These are phyloP conservation scores for Vicugna pacos DNA, from an alignment of 2,113 vertebrate genomes.

Conservation along the genomic window DNA sequence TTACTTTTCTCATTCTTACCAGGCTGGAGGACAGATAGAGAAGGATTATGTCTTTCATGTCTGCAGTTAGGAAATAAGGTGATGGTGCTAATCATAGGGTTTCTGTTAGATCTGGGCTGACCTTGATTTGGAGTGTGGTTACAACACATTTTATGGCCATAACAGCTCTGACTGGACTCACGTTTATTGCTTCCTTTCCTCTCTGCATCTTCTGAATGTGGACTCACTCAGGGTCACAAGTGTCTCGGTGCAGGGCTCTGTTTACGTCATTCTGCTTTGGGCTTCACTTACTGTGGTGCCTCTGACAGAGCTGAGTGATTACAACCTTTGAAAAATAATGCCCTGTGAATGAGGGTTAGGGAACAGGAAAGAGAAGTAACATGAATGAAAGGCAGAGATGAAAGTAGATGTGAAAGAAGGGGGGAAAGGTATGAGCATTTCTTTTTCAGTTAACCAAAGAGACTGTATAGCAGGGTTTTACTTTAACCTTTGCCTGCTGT, in stretches of 20 bases:
- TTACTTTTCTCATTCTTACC: constrained; percentile 3
- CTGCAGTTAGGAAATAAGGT: constrained; percentile 11
- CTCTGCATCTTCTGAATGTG: not conserved
- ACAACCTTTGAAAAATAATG: not conserved
- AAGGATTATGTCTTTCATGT: not conserved
- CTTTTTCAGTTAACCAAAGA: not conserved
- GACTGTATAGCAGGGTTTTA: not conserved
- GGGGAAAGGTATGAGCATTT: not conserved
- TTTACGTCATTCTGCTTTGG: not conserved
- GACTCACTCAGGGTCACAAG: not conserved
- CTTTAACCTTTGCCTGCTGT: not conserved
- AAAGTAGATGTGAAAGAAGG: not conserved
- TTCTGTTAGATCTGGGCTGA: constrained; percentile 10
- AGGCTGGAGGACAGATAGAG: not conserved
- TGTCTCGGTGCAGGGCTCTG: not conserved
- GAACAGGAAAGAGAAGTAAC: not conserved
- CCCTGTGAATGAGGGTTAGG: not conserved
- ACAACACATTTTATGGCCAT: constrained; percentile 1
- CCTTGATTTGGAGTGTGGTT: constrained; percentile 8
- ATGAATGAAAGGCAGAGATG: not conserved
- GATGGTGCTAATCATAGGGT: not conserved
- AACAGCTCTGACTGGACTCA: not conserved
- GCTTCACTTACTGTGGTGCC: not conserved
- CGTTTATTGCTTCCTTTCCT: constrained; percentile 26
- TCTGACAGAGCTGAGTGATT: not conserved